Base-by-base conservation (phyloP, 2,888 invertebrate species). In the Drosophila meridionalis region DNA sequence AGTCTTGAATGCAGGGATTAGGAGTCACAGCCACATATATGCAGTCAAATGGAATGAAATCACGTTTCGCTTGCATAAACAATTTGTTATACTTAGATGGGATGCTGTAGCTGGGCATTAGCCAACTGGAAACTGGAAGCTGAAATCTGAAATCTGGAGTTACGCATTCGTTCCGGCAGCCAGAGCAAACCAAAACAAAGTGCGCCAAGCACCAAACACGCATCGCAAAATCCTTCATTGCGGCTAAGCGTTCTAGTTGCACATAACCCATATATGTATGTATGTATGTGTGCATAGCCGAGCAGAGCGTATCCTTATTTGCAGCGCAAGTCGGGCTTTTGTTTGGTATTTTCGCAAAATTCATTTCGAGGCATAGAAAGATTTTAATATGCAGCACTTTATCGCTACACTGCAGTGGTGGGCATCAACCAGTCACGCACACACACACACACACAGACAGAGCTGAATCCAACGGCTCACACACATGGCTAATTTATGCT, bases 311-410 rank as follows among this genome's bases (percentile, higher is more conserved):
- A 50, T 20, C 45, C 59, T 50, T 43, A 36, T 20, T 34, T 45
- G 20, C 47, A 42, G 34, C 32, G 42, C 45, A 28, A 34, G 62
- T 8, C 32, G 71, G 61, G 55, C 80, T 80, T 79, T 80, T 82
- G 83, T 86, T 86, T 80, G 77, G 79, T 74, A 78, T 78, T 78
- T 84, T 80, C 86, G 78, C 84, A 86, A 82, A 90, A 88, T 86
- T 87, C 81, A 91, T 90, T 88, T 80, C 78, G 78, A 86, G 81
- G 78, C 87, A 68, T 78, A 77, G 74, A 74, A 52, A 71, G 71
- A 80, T 83, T 81, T 80, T 80, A 81, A 80, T 80, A 76, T 80
- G 77, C 75, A 72, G 69, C 67, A 79, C 71, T 85, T 84, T 85
- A 85, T 85, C 83, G 74, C 67, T 62, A 72, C 63, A 69, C 20